Evolutionary conservation across 2,113 vertebrate genomes (phyloP), one percentile per base, ranked within the genome.

Genomic region (Lipophrys pholis): DNA sequence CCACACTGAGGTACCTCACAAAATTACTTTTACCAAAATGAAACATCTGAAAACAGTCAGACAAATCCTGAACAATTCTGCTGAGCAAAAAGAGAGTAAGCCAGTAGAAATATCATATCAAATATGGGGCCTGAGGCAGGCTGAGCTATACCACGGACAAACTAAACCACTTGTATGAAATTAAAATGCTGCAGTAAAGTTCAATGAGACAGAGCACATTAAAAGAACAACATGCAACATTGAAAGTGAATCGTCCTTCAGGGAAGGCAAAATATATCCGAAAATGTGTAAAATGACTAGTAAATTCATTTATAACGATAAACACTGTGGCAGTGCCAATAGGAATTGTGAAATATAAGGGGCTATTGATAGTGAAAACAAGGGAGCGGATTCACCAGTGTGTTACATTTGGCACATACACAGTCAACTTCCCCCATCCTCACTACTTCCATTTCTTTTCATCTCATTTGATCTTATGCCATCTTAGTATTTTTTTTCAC

Each of bases 381-480:
- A n/a, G 16, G 6, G 5, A 45, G 36, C 12, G 17, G 21, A 41
- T 11, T 39, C n/a, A 72, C 10, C 35, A 40, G 12, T 36, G 7
- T 54, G 40, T 61, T 5, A 0, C 60, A 41, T 52, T 9, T 38
- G n/a, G 6, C 17, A 53, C 49, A 30, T 30, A 30, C 21, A 30
- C 21, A 30, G 21, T 30, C 21, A 30, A 30, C 46, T 52, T 15
- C n/a, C 43, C 11, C 56, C 12, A 12, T 46, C 11, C 36, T 16
- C 36, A 53, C 8, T 58, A 53, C 10, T 52, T 68, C 30, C 11
- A 1, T 41, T 62, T 35, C 6, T 7, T 7, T 60, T 69, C 46
- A 48, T 53, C 67, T 46, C n/a, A 49, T 68, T 77, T 68, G 66
- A 71, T 70, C 45, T 50, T 10, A 6, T 69, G 43, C 6, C 62